phyloP scores from a whole-genome alignment of 2,797 vertebrate genomes.

The Psittacula echo region DNA sequence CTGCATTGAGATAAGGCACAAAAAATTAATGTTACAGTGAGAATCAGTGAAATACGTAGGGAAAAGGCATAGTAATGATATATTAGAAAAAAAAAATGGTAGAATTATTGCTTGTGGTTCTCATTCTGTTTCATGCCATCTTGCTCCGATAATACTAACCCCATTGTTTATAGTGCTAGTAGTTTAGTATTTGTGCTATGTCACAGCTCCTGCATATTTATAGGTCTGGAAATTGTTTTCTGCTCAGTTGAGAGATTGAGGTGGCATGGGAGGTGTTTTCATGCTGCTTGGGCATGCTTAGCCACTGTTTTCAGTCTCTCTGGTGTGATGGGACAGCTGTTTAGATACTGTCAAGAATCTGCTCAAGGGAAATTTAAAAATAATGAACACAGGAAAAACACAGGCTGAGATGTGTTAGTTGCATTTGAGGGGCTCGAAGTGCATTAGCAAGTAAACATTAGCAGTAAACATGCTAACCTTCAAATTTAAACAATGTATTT shows the following conservation, averaged over 20 bases:
- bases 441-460: neutral
- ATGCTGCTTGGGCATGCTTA: rapidly evolving
- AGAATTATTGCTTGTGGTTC: neutral
- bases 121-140: neutral
- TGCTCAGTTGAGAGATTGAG: neutral
- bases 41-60: neutral
- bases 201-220: neutral
- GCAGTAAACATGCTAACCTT: neutral
- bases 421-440: neutral
- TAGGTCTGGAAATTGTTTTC: neutral
- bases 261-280: neutral
- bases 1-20: neutral
- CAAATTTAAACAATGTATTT: neutral
- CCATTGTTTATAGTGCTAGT: neutral
- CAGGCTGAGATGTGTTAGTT: neutral
- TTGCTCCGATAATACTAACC: neutral
- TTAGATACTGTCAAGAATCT: neutral
- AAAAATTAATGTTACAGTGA: neutral
- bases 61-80: neutral
- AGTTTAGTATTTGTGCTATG: neutral
- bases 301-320: neutral
- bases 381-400: neutral
- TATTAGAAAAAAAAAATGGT: neutral
- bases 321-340: neutral
- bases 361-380: neutral